phyloP scores from a whole-genome alignment of 2,888 invertebrate genomes.

The Campopleginae sp. region DNA sequence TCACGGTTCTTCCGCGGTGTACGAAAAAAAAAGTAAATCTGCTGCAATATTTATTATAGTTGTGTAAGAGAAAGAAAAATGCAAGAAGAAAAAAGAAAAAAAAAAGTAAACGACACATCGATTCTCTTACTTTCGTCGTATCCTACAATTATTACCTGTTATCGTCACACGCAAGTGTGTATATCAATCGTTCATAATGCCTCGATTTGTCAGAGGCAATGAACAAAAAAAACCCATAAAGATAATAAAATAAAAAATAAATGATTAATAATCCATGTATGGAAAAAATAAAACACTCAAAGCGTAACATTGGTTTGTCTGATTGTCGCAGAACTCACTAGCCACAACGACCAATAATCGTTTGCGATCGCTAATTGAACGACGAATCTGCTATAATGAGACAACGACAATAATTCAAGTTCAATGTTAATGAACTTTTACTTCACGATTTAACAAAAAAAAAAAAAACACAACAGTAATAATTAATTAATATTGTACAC shows the following conservation, averaged over 20 bases:
- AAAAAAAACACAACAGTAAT: slow-evolving; percentile 54
- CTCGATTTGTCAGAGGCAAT: slow-evolving; percentile 47
- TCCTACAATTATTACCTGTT: slow-evolving; percentile 69
- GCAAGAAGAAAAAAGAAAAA: slow-evolving; percentile 42
- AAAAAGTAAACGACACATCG: slow-evolving; percentile 57
- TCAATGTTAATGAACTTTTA: slow-evolving; percentile 53
- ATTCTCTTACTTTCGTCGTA: slow-evolving; percentile 61
- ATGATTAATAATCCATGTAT: slow-evolving; percentile 68
- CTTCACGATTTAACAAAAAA: slow-evolving; percentile 42
- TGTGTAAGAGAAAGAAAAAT: slow-evolving; percentile 40
- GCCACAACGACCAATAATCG: slow-evolving; percentile 7
- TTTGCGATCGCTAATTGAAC: background rate
- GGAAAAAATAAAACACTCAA: slow-evolving; percentile 60
- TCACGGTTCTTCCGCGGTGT: slow-evolving; percentile 62
- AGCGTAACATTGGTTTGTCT: slow-evolving; percentile 73
- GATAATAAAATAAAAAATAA: slow-evolving; percentile 30
- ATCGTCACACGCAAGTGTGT: slow-evolving; percentile 69
- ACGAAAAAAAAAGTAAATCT: slow-evolving; percentile 44
- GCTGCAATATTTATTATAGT: slow-evolving; percentile 68
- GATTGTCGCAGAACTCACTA: slow-evolving; percentile 68
- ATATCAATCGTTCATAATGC: slow-evolving; percentile 62
- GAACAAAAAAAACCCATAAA: slow-evolving; percentile 15
- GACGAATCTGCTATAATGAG: slow-evolving; percentile 54
- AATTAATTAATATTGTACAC: slow-evolving; percentile 74
- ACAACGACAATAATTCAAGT: slow-evolving; percentile 64